Evolutionary conservation across 2,113 vertebrate species (phyloP), one percentile per base, ranked within the genome.

Genomic region (Calyptomena viridis): DNA sequence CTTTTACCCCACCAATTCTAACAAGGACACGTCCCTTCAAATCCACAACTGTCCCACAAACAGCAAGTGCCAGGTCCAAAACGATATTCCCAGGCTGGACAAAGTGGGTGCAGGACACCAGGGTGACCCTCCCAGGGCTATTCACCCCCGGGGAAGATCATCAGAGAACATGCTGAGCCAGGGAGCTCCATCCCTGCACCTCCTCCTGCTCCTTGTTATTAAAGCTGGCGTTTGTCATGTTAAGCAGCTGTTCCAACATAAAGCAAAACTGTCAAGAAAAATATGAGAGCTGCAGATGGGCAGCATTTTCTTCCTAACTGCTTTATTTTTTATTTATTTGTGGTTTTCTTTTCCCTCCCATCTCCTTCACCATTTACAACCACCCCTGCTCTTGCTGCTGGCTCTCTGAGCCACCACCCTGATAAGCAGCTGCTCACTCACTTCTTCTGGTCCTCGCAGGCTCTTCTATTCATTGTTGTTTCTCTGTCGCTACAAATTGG

Each of bases 231-330:
- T 97, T 97, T 97, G 96, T 97, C 97, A 97, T 24, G 90, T 94
- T 97, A 97, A 97, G 90, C 96, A 97, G 97, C 95, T 97, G 95
- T 74, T 94, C 79, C 37, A 96, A 94, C 96, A 94, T 53, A 94
- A 96, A 98, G 95, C 91, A 87, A 85, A 96, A 96, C 94, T 18
- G 35, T 89, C 95, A 81, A 90, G 92, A 30, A 91, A 96, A 96
- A 97, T 23, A 92, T 0, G 47, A 97, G 76, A 55, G 18, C 44
- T 89, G 97, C 92, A 79, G 95, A 96, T 89, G 52, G 64, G 95
- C 62, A 16, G 89, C 81, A 84, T 95, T 98, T 97, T 85, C 90
- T 80, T 96, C 92, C 93, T 88, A 58, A 87, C 84, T 40, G 83
- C 92, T 95, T 96, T 89, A 84, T 76, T 88, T 87, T n/a, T 93